A percentile compares a stretch with the other conserved stretches of the same genome.
Conservation (phyloP, 2,888 invertebrate genomes). For the Mythimna pallens region DNA sequence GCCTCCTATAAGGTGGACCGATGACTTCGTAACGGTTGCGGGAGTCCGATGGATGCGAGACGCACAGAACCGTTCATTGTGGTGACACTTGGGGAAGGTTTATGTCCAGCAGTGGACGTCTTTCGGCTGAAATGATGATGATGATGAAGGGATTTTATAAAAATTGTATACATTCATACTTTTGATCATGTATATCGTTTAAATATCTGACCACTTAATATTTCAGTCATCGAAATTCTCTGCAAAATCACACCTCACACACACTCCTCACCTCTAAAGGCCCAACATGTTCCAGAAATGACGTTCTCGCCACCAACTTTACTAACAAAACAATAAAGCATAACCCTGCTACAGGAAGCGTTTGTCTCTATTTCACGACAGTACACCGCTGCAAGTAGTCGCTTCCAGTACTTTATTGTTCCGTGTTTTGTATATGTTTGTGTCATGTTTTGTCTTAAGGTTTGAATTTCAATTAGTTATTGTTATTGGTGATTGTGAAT, state of each 20-base stretch:
- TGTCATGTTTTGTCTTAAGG: slow-evolving; percentile 16
- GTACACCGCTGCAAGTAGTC: slow-evolving; percentile 54
- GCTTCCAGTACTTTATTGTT: slow-evolving; percentile 46
- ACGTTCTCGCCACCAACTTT: slow-evolving; percentile 75
- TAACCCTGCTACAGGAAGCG: slow-evolving; percentile 81
- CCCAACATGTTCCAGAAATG: slow-evolving; percentile 57
- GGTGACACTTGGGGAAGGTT: no score
- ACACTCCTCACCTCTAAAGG: slow-evolving; percentile 17
- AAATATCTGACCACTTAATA: no score
- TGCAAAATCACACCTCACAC: neutral
- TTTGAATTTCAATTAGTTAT: slow-evolving; percentile 16
- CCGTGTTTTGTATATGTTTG: slow-evolving; percentile 18
- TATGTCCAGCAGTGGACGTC: no score
- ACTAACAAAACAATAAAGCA: slow-evolving; percentile 83
- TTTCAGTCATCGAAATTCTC: neutral
- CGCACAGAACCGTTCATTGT: no score
- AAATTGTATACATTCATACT: no score
- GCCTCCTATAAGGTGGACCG: no score
- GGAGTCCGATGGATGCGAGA: no score
- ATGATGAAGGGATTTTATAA: no score
- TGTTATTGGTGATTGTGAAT: neutral
- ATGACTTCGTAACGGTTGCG: no score
- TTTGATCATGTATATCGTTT: no score
- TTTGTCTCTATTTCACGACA: slow-evolving; percentile 78
- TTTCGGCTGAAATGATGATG: no score